Base-by-base conservation (phyloP, 2,113 vertebrate species). In the Speoplatyrhinus poulsoni region DNA sequence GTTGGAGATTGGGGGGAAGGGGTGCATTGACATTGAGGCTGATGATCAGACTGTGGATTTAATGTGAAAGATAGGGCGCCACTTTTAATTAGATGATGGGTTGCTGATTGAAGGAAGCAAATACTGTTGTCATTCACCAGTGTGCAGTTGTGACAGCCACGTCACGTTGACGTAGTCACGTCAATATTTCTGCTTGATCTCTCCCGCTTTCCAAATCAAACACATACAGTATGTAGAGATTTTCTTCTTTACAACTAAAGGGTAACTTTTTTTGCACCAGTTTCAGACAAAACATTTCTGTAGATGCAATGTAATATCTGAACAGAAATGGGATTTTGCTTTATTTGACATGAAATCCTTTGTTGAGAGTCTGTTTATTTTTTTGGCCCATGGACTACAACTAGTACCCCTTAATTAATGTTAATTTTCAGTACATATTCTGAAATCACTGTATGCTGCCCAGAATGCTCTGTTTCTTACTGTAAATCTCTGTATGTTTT, bases 81-180 rank as follows among this genome's bases (percentile, higher is more conserved):
- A 83, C 67, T 19, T 82, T 84, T 82, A 88, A 89, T 90, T 87
- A 88, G 62, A 79, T 75, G 79, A 87, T 78, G 72, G 75, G 69
- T 67, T 74, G 64, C 57, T 83, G 80, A 86, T 2, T 69, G 79
- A 83, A 75, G 71, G 75, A 85, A 87, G 88, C 78, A 85, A 89
- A 88, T 85, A 72, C 81, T 72, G 77, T 67, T 87, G 85, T 88
- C 82, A 82, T 87, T 87, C 79, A 79, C 60, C 64, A 67, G 75
- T 49, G 67, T 85, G 77, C 81, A 83, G 79, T 88, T 83, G 60
- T 89, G 85, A 87, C 87, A 87, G 77, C 72, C 52, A n/a, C n/a
- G n/a, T n/a, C n/a, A n/a, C n/a, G n/a, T n/a, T n/a, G n/a, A n/a
- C n/a, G n/a, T n/a, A 9, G 60, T 73, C 78, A 54, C 67, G 68